These are phyloP conservation scores for Mus musculus DNA, from an alignment of 2,113 vertebrate genomes.

Conservation along the genomic window GRCm39 chr13:78774501-78775000, in stretches of 20 bases:
- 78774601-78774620: not conserved
- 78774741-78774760: conserved; percentile 24
- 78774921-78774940: not conserved
- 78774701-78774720: not conserved
- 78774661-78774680: not conserved
- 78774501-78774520: conserved; percentile 23
- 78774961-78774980: not conserved
- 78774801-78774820: conserved; percentile 2
- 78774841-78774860: not conserved
- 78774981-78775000: not conserved
- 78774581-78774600: not conserved
- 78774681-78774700: conserved; percentile 11
- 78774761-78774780: conserved; percentile 1
- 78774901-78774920: not conserved
- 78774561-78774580: not conserved
- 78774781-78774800: conserved; percentile 16
- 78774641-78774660: conserved; percentile 44
- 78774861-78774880: conserved; percentile 16
- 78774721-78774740: conserved; percentile 26
- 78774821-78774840: conserved; percentile 3
- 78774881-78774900: not conserved
- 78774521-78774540: not conserved
- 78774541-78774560: not conserved
- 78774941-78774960: not conserved
- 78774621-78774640: not conserved